Conservation (phyloP, 2,797 vertebrate genomes). For the Miichthys miiuy region DNA sequence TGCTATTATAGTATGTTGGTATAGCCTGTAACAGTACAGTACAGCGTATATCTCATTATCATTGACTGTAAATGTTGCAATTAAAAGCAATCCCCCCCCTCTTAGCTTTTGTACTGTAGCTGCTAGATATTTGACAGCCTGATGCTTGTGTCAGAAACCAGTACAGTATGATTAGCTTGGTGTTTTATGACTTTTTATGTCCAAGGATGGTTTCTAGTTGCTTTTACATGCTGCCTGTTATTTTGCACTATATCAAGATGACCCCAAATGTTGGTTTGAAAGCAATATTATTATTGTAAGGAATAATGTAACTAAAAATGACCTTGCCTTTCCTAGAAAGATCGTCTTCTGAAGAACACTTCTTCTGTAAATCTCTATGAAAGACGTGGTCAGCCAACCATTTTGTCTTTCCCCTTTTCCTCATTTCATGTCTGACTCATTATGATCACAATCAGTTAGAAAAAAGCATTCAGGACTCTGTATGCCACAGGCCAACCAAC, state of each 20-base stretch:
- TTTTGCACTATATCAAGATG: slow-evolving; percentile 54
- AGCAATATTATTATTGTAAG: neutral
- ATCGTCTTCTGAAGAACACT: neutral
- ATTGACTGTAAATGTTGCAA: slow-evolving; percentile 63
- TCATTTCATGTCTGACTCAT: slow-evolving; percentile 12
- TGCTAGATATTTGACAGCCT: slow-evolving; percentile 59
- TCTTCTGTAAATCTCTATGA: slow-evolving; percentile 6
- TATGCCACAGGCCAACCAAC: slow-evolving; percentile 89
- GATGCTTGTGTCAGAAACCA: slow-evolving; percentile 56
- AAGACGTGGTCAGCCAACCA: slow-evolving; percentile 83
- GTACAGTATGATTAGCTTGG: slow-evolving; percentile 52
- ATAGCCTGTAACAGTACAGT: slow-evolving; percentile 51
- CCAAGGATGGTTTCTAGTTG: slow-evolving; percentile 46
- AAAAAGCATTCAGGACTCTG: slow-evolving; percentile 40
- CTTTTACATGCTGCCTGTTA: slow-evolving; percentile 32
- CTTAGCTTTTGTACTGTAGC: slow-evolving; percentile 59
- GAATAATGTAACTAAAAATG: neutral
- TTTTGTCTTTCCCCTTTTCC: slow-evolving; percentile 45
- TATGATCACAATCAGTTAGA: slow-evolving; percentile 17
- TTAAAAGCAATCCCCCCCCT: slow-evolving; percentile 42
- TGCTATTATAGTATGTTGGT: slow-evolving; percentile 61
- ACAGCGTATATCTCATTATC: slow-evolving; percentile 44
- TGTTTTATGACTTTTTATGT: slow-evolving; percentile 36
- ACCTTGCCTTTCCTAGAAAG: neutral
- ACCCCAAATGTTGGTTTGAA: slow-evolving; percentile 42